A percentile compares a stretch with the other conserved stretches of the same genome.
Evolutionary conservation across 2,888 invertebrate genomes (phyloP).

Genomic region (Xestia c-nigrum): DNA sequence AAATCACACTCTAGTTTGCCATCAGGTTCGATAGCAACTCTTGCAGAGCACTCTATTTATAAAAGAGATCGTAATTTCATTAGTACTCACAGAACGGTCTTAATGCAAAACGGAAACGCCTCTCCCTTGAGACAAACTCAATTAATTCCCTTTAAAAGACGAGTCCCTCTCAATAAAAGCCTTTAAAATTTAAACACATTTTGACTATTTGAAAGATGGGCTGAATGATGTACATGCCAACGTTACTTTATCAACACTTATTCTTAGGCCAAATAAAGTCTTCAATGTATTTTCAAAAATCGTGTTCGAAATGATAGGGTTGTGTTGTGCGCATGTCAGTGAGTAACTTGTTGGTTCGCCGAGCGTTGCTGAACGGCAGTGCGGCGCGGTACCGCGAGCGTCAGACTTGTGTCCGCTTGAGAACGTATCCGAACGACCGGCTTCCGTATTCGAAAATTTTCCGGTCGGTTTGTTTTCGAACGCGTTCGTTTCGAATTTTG

Average conservation of each 20-base stretch:
- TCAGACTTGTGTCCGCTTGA: slow-evolving; percentile 75
- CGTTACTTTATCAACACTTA: slow-evolving; percentile 30
- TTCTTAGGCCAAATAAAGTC: slow-evolving; percentile 56
- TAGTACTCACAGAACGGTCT: slow-evolving; percentile 83
- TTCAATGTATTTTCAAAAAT: slow-evolving; percentile 67
- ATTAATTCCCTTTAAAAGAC: slow-evolving; percentile 88
- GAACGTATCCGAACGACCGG: slow-evolving; percentile 72
- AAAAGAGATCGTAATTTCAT: slow-evolving; percentile 85
- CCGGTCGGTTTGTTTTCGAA: slow-evolving; percentile 61
- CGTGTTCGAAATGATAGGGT: slow-evolving; percentile 71
- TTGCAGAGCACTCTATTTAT: slow-evolving; percentile 71
- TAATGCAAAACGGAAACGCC: slow-evolving; percentile 87
- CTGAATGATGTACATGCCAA: slow-evolving; percentile 58
- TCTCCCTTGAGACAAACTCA: slow-evolving; percentile 88
- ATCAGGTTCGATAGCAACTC: slow-evolving; percentile 62
- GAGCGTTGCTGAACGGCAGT: slow-evolving; percentile 84
- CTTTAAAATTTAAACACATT: slow-evolving; percentile 88
- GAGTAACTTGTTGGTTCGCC: slow-evolving; percentile 88
- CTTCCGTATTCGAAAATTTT: slow-evolving; percentile 72
- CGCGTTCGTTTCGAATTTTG: slow-evolving; percentile 51
- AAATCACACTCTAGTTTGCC: slow-evolving; percentile 59
- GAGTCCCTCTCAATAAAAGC: slow-evolving; percentile 82
- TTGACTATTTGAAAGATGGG: slow-evolving; percentile 70
- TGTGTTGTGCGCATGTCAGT: slow-evolving; percentile 86
- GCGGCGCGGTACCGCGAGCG: slow-evolving; percentile 83